Evolutionary conservation across 2,888 invertebrate species (phyloP), one percentile per base, ranked within the genome.

Genomic region (Microplitis manilae): DNA sequence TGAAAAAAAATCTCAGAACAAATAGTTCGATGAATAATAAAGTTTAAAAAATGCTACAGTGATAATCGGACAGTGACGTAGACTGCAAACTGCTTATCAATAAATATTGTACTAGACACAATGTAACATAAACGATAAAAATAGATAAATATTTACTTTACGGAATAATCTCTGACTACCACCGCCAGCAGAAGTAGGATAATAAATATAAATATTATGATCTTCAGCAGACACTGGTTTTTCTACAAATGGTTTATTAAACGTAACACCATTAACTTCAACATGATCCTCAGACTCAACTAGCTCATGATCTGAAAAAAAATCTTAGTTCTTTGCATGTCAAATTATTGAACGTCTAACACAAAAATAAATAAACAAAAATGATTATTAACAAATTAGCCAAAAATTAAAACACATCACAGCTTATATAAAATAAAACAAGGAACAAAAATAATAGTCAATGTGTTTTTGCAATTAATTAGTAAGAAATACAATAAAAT

Each of bases 191-290:
- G 97, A 97, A 13, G 98, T 97, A 0, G 99, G 99, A 91, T 99
- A 99, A 90, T 99, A 99, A 85, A 99, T 99, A 90, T 98, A 98
- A 88, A 99, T 98, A 90, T 99, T 99, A 90, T 99, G 99, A 91
- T 99, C 99, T 91, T 99, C 99, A 0, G 99, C 99, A 30, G 98
- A 98, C 6, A 99, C 97, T 0, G 99, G 99, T 89, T 99, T 99
- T 91, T 99, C 99, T 20, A 99, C 99, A 91, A 99, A 99, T 0
- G 99, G 99, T 88, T 99, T 98, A 88, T 98, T 98, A 88, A 99
- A 98, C 30, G 95, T 95, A 40, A 96, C 94, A 6, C 98, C 98
- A 89, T 98, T 97, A 68, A 99, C 97, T 91, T 98, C 98, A 4
- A 99, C 98, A 85, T 97, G 97, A 90, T 99, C 98, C 89, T 99